A percentile compares a stretch with the other conserved stretches of the same genome.
phyloP scores from a whole-genome alignment of 2,113 vertebrate species.

The Muntiacus muntjak region DNA sequence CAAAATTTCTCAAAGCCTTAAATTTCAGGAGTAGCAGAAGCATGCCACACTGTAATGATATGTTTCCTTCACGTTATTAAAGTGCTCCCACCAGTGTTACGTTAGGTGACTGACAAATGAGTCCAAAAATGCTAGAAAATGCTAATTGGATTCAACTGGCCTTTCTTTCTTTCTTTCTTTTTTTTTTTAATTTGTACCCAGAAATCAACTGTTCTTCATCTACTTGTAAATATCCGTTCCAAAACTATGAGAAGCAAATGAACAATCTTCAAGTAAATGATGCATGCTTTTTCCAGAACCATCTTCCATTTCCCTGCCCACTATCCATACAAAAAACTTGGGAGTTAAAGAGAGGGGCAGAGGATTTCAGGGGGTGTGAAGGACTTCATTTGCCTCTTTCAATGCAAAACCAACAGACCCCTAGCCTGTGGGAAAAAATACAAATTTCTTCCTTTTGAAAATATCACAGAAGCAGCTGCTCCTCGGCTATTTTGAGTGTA shows the following conservation, averaged over 20 bases:
- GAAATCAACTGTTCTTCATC: constrained; percentile 50
- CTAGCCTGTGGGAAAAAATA: constrained; percentile 7
- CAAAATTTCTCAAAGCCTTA: constrained; percentile 19
- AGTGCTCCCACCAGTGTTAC: not conserved
- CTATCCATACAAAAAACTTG: not conserved
- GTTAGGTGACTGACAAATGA: constrained; percentile 44
- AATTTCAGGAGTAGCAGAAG: constrained; percentile 19
- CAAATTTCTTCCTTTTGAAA: constrained; percentile 70
- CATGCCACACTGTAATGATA: constrained; percentile 23
- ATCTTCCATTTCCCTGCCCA: not conserved
- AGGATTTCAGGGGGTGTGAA: not conserved
- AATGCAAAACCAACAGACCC: constrained; percentile 45
- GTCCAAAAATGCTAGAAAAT: constrained; percentile 55
- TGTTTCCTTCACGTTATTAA: constrained; percentile 14
- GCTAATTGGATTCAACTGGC: constrained; percentile 43
- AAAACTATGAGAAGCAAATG: constrained; percentile 50
- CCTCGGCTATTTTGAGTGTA: constrained; percentile 69
- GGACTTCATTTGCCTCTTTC: constrained; percentile 37
- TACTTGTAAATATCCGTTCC: constrained; percentile 40
- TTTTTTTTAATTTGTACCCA: not conserved
- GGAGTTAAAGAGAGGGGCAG: not conserved
- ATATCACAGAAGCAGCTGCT: constrained; percentile 73
- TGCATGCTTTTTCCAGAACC: not conserved
- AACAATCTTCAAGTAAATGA: constrained; percentile 38
- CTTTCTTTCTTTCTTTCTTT: no score